phyloP scores from a whole-genome alignment of 2,113 vertebrate genomes.

The Lophius piscatorius region DNA sequence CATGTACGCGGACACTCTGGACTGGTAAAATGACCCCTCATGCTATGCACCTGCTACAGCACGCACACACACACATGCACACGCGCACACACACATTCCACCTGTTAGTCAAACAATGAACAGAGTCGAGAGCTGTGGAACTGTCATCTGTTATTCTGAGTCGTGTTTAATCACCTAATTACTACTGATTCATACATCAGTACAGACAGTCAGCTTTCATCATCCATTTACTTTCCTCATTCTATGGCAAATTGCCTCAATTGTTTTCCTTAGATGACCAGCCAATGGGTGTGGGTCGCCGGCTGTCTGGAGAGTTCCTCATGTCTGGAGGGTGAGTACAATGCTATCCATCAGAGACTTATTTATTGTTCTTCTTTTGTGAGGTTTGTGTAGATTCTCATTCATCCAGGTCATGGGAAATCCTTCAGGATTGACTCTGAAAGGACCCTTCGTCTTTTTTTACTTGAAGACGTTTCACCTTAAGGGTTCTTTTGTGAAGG shows the following conservation, averaged over 20 bases:
- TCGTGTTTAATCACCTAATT: slow-evolving; percentile 1
- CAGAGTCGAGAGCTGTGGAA: too few species aligned
- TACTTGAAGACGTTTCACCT: too few species aligned
- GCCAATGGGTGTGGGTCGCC: slow-evolving; percentile 82
- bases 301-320: slow-evolving; percentile 91
- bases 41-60: slow-evolving; percentile 20
- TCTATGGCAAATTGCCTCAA: too few species aligned
- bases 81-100: slow-evolving; percentile 17
- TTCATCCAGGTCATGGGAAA: too few species aligned
- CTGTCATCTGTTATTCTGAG: background rate
- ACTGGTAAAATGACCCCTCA: slow-evolving; percentile 20
- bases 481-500: too few species aligned
- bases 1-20: slow-evolving; percentile 8
- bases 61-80: slow-evolving; percentile 12
- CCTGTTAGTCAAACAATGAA: slow-evolving; percentile 6
- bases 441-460: too few species aligned
- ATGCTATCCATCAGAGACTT: background rate
- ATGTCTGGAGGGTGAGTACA: slow-evolving; percentile 92
- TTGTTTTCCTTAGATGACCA: slow-evolving; percentile 85
- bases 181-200: background rate
- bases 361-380: too few species aligned
- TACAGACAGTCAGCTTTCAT: background rate
- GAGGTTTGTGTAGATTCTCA: too few species aligned
- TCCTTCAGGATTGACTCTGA: too few species aligned
- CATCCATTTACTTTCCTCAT: slow-evolving; percentile 3